Conservation (phyloP, 2,113 vertebrate species). For the Sterrhoptilus dennistouni region DNA sequence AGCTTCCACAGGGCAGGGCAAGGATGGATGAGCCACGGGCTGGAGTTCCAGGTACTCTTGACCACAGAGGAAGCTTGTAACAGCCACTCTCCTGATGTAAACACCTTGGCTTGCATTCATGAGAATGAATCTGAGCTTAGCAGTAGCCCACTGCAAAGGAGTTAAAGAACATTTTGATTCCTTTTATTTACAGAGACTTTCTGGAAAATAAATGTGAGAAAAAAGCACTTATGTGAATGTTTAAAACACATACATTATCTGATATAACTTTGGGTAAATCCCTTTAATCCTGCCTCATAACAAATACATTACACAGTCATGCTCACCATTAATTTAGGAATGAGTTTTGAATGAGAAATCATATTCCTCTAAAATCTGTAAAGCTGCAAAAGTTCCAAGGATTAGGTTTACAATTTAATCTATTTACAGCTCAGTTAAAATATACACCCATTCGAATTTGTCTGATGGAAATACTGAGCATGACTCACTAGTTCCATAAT, state of each 20-base stretch:
- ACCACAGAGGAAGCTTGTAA: not conserved
- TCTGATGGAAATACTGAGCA: constrained; percentile 24
- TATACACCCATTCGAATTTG: not conserved
- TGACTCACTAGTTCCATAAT: constrained; percentile 52
- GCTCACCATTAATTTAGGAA: not conserved
- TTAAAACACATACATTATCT: not conserved
- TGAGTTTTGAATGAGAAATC: not conserved
- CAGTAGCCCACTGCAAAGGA: not conserved
- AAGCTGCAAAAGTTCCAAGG: not conserved
- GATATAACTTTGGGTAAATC: not conserved
- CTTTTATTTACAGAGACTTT: not conserved
- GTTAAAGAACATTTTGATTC: not conserved
- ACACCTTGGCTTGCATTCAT: not conserved
- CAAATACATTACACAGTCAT: not conserved
- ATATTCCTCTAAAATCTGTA: not conserved
- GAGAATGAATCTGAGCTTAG: not conserved
- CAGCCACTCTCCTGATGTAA: not conserved
- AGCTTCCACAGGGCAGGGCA: not conserved
- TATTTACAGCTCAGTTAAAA: constrained; percentile 39
- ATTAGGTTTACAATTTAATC: constrained; percentile 13
- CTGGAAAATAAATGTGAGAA: not conserved
- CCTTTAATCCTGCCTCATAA: not conserved
- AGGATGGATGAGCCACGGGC: not conserved
- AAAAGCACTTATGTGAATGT: not conserved
- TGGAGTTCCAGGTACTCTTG: not conserved